Base-by-base conservation (phyloP, 2,113 vertebrate species). In the Phainopepla nitens region DNA sequence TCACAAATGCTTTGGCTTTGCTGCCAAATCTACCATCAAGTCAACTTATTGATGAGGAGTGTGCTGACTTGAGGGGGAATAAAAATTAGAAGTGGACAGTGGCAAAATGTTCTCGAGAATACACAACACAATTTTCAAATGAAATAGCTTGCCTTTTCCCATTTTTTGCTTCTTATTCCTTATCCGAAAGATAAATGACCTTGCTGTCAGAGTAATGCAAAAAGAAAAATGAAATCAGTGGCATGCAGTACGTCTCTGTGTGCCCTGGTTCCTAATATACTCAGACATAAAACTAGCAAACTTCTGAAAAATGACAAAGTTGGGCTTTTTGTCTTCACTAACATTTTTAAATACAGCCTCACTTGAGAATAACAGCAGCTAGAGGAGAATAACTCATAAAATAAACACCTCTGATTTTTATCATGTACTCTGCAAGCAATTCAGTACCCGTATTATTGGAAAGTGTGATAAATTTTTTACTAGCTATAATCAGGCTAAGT, bases 151-250 rank as follows among this genome's bases (percentile, higher is more conserved):
- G 13, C 2, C 56, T 41, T 31, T 70, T 36, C 35, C 31, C 79
- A 78, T 45, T 71, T 69, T 84, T 81, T 61, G 3, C 25, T 93
- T 70, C 23, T 75, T 70, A 35, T 85, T 87, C 13, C 42, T 64
- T 69, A 86, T 80, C 41, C 33, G 10, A 90, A 93, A 86, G 58
- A 94, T 83, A 90, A 93, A 96, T 88, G 56, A 64, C 64, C 85
- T 91, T 83, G 29, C 73, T 97, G 75, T 87, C 89, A 91, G 50
- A 87, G 27, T 68, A 93, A 87, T 71, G 70, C 33, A 89, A 77
- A 93, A 86, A 94, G 75, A 93, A 77, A 94, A 94, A 94, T 68
- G 8, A 90, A 91, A 89, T 61, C 70, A 53, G 69, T 93, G 60
- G 49, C 56, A 50, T 39, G 66, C 24, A 86, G 18, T 53, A 80